Conservation (phyloP, 2,888 invertebrate species). For the Drosophila phalerata region DNA sequence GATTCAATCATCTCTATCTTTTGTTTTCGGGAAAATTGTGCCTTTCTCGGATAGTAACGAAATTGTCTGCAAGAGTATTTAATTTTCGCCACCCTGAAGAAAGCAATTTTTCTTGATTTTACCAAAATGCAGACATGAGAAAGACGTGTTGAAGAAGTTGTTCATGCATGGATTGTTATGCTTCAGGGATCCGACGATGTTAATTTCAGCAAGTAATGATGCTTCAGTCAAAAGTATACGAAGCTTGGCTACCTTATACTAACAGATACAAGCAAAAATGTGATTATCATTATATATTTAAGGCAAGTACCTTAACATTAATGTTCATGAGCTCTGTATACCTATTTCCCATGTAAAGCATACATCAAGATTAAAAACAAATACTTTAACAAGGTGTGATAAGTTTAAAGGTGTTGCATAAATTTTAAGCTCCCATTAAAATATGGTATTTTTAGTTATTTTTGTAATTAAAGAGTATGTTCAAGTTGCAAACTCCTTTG, state of each 20-base stretch:
- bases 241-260: not conserved
- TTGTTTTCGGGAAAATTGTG: too few relatives aligned
- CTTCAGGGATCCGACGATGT: conserved; percentile 21
- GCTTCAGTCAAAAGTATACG: conserved; percentile 7
- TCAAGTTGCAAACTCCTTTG: not conserved
- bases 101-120: conserved; percentile 12
- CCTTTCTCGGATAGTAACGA: not conserved
- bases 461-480: conserved; percentile 8
- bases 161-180: conserved; percentile 33
- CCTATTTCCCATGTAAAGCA: not conserved
- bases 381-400: not conserved
- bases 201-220: conserved; percentile 12
- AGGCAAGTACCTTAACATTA: not conserved
- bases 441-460: not conserved
- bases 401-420: not conserved
- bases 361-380: not conserved
- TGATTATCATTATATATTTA: not conserved
- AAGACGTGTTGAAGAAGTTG: conserved; percentile 22
- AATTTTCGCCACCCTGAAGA: conserved; percentile 6
- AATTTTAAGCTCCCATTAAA: not conserved
- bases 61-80: conserved; percentile 6
- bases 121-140: conserved; percentile 6
- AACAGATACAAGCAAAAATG: not conserved
- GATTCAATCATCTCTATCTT: not conserved
- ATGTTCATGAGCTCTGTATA: not conserved